Percentiles rank a stretch among this genome's conserved stretches.
These are phyloP conservation scores for Anneissia japonica DNA, from an alignment of 35 echinoderm and acorn worm genomes.

Conservation along the genomic window DNA sequence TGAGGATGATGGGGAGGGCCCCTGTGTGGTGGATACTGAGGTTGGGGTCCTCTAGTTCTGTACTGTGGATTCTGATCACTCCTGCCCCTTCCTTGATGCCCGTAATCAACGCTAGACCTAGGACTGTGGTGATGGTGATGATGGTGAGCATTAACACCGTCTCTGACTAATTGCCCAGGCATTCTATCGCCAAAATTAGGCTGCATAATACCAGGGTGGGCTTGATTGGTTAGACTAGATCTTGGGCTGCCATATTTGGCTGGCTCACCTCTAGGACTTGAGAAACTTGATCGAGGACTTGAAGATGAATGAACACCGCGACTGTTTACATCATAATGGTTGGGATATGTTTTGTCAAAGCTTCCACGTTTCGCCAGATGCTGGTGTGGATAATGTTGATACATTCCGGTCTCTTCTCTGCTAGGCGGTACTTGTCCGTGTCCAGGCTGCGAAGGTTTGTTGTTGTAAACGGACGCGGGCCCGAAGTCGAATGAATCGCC, in stretches of 20 bases:
- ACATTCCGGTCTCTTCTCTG: neutral
- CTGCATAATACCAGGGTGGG: neutral
- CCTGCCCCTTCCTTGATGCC: neutral
- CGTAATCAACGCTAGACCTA: neutral
- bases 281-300: neutral
- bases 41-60: neutral
- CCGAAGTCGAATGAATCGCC: neutral
- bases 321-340: neutral
- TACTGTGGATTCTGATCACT: neutral
- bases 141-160: neutral
- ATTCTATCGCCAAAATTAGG: neutral
- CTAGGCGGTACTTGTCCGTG: neutral
- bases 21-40: neutral
- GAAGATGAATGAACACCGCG: neutral
- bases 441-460: neutral
- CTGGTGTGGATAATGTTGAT: neutral
- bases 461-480: neutral
- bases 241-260: neutral
- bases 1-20: neutral
- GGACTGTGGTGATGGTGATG: neutral
- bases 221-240: neutral
- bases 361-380: neutral
- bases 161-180: neutral
- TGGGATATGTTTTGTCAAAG: neutral
- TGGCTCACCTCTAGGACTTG: neutral